phyloP scores from a whole-genome alignment of 2,888 invertebrate species.

The Parascotia fuliginaria region DNA sequence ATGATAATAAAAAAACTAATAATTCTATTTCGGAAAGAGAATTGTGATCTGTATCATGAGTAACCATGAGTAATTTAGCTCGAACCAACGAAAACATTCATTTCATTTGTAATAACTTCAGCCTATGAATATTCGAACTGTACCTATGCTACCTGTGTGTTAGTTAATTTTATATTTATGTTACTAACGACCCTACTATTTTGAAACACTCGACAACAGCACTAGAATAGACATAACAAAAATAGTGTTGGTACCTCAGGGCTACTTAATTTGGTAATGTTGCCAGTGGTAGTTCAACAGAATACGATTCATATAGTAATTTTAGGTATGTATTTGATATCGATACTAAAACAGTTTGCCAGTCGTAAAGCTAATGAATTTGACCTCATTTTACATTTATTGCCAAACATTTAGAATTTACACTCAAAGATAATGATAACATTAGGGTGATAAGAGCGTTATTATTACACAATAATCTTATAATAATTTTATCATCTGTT shows the following conservation, averaged over 20 bases:
- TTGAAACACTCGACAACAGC: constrained; percentile 10
- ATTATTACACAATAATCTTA: constrained; percentile 34
- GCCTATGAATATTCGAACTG: constrained; percentile 9
- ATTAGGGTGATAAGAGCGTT: constrained; percentile 28
- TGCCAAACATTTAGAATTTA: constrained; percentile 20
- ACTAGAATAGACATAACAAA: too few species aligned
- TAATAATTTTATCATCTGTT: constrained; percentile 16
- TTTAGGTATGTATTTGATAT: too few species aligned
- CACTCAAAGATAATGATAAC: constrained; percentile 31
- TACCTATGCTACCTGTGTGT: not conserved
- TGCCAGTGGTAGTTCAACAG: too few species aligned
- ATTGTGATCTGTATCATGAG: constrained; percentile 33
- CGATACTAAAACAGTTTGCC: too few species aligned
- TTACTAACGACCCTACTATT: constrained; percentile 7
- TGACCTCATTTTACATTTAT: constrained; percentile 19
- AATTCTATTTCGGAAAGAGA: constrained; percentile 19
- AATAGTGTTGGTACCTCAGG: too few species aligned
- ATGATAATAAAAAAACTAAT: constrained; percentile 10
- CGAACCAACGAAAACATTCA: constrained; percentile 18
- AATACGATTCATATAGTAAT: too few species aligned
- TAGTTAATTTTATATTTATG: not conserved
- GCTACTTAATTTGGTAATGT: too few species aligned
- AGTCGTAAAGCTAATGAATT: constrained; percentile 11
- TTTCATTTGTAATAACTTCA: constrained; percentile 26
- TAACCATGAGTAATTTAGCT: constrained; percentile 32